Base-by-base conservation (phyloP, 2,113 vertebrate genomes). In the Actinemys pallida region DNA sequence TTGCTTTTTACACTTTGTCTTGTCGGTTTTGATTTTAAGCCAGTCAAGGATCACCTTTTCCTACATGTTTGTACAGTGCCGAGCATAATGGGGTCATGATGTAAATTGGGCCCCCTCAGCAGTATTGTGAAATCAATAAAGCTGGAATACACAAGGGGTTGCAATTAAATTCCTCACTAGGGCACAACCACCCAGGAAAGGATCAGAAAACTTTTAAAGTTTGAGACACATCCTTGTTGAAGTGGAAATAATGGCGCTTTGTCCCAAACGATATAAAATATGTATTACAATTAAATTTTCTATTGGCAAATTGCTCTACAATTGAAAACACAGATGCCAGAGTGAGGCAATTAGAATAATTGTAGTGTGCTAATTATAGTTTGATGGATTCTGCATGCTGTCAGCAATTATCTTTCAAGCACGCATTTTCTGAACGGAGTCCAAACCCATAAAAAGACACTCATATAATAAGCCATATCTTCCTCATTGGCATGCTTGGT, bases 281-380 rank as follows among this genome's bases (percentile, higher is more conserved):
- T 90, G 97, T 98, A 98, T 98, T 96, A 96, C 96, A 98, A 98
- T 98, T 98, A 98, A 98, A 97, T 93, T 96, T 96, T 95, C 53
- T 81, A 98, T 97, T 98, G 98, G 98, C 98, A 98, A 98, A 98
- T 98, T 98, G 98, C 91, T 97, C 92, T 97, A 98, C 98, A 98
- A 98, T 98, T 98, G 98, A 97, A 98, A 98, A 98, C 98, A 96
- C 96, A 96, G 96, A 97, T 97, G 97, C 96, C 98, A 97, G 97
- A 98, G 97, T 97, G 95, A 98, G 96, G 97, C 98, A 98, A 98
- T 98, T 98, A 98, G 98, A 98, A 98, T 98, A 98, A 98, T 98
- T 97, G 97, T 98, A 93, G 96, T 94, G 93, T 98, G 97, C 98
- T 98, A 98, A 98, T 98, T 98, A 98, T 86, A 97, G 98, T 96